Evolutionary conservation across 2,888 invertebrate species (phyloP).

Genomic region (Leptura quadrifasciata): DNA sequence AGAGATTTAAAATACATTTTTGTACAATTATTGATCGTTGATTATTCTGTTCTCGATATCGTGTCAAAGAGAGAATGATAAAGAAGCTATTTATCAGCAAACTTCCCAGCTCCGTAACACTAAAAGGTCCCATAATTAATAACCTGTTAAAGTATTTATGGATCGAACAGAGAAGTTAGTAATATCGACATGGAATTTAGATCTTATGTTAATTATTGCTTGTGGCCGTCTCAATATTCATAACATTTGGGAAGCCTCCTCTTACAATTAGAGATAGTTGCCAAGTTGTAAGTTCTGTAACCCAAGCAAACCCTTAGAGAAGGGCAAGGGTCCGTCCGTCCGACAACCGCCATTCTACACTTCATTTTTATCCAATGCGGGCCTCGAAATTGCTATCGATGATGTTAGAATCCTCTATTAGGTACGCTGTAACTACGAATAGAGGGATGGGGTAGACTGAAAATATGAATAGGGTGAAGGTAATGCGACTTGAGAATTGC

Average conservation of each 20-base stretch:
- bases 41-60: too few relatives aligned
- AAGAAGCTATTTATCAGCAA: too few relatives aligned
- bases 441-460: neutral
- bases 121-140: constrained; percentile 51
- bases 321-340: constrained; percentile 28
- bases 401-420: constrained; percentile 47
- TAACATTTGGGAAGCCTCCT: constrained; percentile 66
- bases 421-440: neutral
- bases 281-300: constrained; percentile 60
- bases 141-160: constrained; percentile 55
- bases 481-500: neutral
- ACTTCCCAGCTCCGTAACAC: constrained; percentile 25
- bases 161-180: constrained; percentile 46
- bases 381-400: constrained; percentile 60
- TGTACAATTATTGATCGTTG: too few relatives aligned
- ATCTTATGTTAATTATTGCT: constrained; percentile 72
- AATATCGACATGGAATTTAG: constrained; percentile 55
- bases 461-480: neutral
- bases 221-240: constrained; percentile 71
- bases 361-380: constrained; percentile 59
- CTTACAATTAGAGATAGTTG: constrained; percentile 69
- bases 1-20: too few relatives aligned
- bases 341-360: constrained; percentile 51
- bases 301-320: constrained; percentile 32
- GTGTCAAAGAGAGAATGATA: too few relatives aligned